phyloP scores from a whole-genome alignment of 2,797 vertebrate genomes.

The Furcifer pardalis region DNA sequence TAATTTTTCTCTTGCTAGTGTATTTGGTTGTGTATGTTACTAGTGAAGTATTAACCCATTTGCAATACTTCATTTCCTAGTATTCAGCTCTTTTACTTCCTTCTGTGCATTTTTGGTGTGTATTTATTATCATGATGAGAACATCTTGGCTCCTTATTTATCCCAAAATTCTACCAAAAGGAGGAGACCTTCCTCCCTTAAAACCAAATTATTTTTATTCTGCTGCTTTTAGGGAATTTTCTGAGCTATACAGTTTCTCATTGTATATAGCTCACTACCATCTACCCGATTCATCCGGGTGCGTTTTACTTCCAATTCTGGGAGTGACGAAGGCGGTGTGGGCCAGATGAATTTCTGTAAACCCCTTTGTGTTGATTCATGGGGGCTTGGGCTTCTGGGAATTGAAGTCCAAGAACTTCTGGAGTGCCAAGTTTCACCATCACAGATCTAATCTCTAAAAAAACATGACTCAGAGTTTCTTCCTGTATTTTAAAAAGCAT shows the following conservation, averaged over 20 bases:
- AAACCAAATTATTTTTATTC: neutral
- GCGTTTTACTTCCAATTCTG: no score
- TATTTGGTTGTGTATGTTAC: slow-evolving; percentile 73
- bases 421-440: no score
- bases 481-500: neutral
- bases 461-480: neutral
- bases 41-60: slow-evolving; percentile 63
- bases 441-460: neutral
- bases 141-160: neutral
- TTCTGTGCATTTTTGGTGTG: slow-evolving; percentile 33
- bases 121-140: neutral
- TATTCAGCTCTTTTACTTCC: slow-evolving; percentile 63
- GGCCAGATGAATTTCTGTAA: no score
- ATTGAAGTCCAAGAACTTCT: no score
- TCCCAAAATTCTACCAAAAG: neutral
- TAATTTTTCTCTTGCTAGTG: slow-evolving; percentile 35
- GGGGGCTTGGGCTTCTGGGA: no score
- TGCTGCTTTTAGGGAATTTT: neutral
- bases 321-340: no score
- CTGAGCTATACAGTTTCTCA: neutral
- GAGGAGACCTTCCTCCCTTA: neutral
- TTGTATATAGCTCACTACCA: neutral
- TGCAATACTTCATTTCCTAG: slow-evolving; percentile 69
- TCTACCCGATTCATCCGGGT: no score
- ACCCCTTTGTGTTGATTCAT: no score